Percentiles rank a stretch among this genome's conserved stretches.
These are phyloP conservation scores for Hippocampus abdominalis DNA, from an alignment of 2,113 vertebrate genomes.

Conservation along the genomic window DNA sequence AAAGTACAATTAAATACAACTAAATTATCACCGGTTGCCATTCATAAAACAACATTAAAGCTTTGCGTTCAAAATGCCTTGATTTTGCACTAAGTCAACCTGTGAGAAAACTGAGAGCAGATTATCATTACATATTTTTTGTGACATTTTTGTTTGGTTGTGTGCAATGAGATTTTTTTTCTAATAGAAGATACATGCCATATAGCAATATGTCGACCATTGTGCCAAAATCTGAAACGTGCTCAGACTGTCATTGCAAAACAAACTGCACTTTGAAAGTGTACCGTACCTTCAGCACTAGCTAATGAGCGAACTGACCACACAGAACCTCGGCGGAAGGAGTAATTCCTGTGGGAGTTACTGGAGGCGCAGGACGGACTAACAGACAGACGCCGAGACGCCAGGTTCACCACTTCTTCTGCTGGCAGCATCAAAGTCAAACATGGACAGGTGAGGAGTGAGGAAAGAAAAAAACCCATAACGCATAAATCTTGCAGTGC, in stretches of 20 bases:
- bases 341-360: slow-evolving; percentile 97
- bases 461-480: not conserved
- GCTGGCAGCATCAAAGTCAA: slow-evolving; percentile 75
- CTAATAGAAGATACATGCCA: not conserved
- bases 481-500: not conserved
- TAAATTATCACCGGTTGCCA: too few species aligned
- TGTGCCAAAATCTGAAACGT: not conserved
- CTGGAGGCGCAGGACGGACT: slow-evolving; percentile 97
- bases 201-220: not conserved
- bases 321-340: slow-evolving; percentile 91
- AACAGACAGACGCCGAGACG: slow-evolving; percentile 92
- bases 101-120: too few species aligned
- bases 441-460: slow-evolving; percentile 9
- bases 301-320: slow-evolving; percentile 93
- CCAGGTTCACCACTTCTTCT: slow-evolving; percentile 98
- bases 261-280: not conserved
- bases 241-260: not conserved
- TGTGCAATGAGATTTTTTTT: not conserved
- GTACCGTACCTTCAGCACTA: slow-evolving; percentile 87
- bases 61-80: too few species aligned
- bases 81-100: too few species aligned
- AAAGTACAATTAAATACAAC: too few species aligned
- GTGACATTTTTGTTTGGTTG: not conserved
- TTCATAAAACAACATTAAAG: too few species aligned
- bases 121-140: too few species aligned